Base-by-base conservation (phyloP, 2,113 vertebrate genomes). In the Rhynchomys soricoides region DNA sequence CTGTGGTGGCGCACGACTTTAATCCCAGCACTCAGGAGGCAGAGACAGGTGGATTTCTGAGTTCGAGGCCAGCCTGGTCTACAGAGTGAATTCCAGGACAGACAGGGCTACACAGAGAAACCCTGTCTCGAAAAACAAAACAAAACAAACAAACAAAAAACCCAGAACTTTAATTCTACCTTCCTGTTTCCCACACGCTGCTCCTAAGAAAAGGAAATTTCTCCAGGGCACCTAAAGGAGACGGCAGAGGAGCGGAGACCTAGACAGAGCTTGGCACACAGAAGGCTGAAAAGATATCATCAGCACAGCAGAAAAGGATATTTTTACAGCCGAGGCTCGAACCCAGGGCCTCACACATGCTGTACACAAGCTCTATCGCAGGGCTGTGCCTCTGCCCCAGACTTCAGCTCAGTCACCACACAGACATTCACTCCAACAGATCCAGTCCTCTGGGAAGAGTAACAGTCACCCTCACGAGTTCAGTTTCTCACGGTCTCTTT, bases 181-280 rank as follows among this genome's bases (percentile, higher is more conserved):
- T 15, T 64, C 66, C 22, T 90, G 50, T 68, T 90, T 59, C 78
- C 37, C 22, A 9, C 11, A 4, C 75, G 85, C 86, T 77, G 34
- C 90, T 81, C 79, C 91, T 75, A 70, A 6, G 82, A 57, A 95
- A 71, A 94, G 31, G 12, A 97, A 94, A 81, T 29, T 52, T 37
- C 92, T 59, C 52, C 22, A 7, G 37, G 24, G 79, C 52, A 82
- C 5, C 55, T 17, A 24, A 40, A 59, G 81, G n/a, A 66, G 62
- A 77, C 0, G 7, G n/a, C 13, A 2, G 21, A 55, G 45, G 66
- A 19, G 22, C 75, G 1, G 77, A 37, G 78, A 73, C 64, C 50
- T 55, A 55, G 82, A 92, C n/a, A 62, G n/a, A 83, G n/a, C 81
- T 4, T 31, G 57, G 22, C n/a, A 31, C 57, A 62, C 55, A 62